Evolutionary conservation across 2,113 vertebrate genomes (phyloP).

Genomic region (Colinus virginianus): DNA sequence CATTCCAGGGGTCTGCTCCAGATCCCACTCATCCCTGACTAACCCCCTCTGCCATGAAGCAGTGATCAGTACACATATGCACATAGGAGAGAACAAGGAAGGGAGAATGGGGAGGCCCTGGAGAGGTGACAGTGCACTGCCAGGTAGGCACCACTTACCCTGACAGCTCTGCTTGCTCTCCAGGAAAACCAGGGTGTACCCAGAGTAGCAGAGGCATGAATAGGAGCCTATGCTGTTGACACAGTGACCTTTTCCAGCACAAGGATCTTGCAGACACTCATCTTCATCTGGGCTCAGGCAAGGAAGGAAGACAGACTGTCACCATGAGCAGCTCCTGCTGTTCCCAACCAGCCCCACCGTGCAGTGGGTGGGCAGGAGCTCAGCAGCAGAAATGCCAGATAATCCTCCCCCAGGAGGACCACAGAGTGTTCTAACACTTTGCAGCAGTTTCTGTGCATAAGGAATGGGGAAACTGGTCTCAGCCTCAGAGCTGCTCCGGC

Average conservation of each 20-base stretch:
- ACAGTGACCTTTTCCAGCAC: conserved; percentile 86
- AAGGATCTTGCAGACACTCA: conserved; percentile 88
- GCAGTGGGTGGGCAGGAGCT: not conserved
- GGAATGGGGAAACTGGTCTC: not conserved
- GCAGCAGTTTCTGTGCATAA: not conserved
- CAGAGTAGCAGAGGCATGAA: conserved; percentile 88
- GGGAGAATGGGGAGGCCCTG: not conserved
- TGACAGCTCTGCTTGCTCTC: conserved; percentile 86
- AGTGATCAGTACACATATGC: not conserved
- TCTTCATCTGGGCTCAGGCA: conserved; percentile 82
- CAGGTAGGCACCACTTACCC: conserved; percentile 76
- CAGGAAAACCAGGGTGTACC: conserved; percentile 81
- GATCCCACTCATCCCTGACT: not conserved
- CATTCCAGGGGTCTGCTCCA: not conserved
- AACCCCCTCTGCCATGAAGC: not conserved
- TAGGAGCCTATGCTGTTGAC: conserved; percentile 90
- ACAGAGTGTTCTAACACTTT: rapidly evolving
- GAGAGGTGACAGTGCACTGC: not conserved
- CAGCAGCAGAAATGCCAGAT: conserved; percentile 4
- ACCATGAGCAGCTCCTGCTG: not conserved
- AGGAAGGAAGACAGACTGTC: not conserved
- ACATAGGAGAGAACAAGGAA: rapidly evolving
- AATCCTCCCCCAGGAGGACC: not conserved
- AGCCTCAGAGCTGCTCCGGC: not conserved
- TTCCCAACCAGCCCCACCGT: rapidly evolving